Base-by-base conservation (phyloP, 2,113 vertebrate species). In the Lota lota region DNA sequence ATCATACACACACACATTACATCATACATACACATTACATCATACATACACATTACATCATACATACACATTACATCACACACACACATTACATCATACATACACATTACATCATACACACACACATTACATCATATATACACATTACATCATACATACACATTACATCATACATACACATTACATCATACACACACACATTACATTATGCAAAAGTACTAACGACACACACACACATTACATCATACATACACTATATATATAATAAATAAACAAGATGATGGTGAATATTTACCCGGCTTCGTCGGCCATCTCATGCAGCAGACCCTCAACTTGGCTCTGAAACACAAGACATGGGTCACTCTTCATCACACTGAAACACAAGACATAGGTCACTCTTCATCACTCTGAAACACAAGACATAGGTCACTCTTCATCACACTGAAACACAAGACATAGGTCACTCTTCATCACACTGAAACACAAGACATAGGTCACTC, bases 231-330 rank as follows among this genome's bases (percentile, higher is more conserved):
- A 33, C 17, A 12, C 58, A 60, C 20, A 60, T 21, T 11, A 21
- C 56, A 18, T 54, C 22, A 2, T 14, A 22, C 20, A 4, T 61
- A 16, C n/a, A n/a, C n/a, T 60, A 16, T 22, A 16, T n/a, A 10
- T 22, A 60, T 60, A 22, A 61, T 16, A 59, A 10, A 21, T 20
- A 12, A 21, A 5, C 58, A 51, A 65, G 50, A 1, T 17, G 8
- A 10, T 12, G 2, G 12, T 14, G 8, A 47, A 40, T 19, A 84
- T 91, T 92, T 92, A 97, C 96, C 95, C 95, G 74, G 95, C 94
- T 93, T 98, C 95, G 85, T 97, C 97, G 15, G 95, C 94, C 94
- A 97, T 92, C 89, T 99, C 94, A 33, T 95, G 94, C 83, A 99
- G 81, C 69, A 99, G 88, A 16, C 88, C 90, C 56, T 96, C 94